Conservation (phyloP, 2,113 vertebrate species). For the Paramisgurnus dabryanus region DNA sequence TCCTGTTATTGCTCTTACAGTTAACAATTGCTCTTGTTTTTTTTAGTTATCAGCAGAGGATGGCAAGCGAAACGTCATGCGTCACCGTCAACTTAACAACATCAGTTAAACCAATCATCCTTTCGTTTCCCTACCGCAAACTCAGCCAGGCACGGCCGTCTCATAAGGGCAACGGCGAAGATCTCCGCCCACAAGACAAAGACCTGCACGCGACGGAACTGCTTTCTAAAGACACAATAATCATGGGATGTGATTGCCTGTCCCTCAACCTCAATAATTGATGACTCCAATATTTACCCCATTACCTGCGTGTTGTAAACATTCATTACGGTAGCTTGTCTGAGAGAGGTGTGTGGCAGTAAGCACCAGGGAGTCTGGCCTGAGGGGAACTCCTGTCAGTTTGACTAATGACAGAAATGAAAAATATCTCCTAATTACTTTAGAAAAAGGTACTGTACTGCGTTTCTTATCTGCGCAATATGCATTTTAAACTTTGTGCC, state of each 20-base stretch:
- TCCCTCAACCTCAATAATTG: slow-evolving; percentile 88
- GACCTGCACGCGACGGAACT: slow-evolving; percentile 39
- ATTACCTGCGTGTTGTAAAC: slow-evolving; percentile 92
- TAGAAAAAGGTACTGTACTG: slow-evolving; percentile 78
- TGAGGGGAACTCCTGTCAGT: slow-evolving; percentile 82
- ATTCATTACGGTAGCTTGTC: slow-evolving; percentile 82
- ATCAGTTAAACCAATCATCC: not conserved
- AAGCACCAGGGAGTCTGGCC: slow-evolving; percentile 81
- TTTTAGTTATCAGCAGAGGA: not conserved
- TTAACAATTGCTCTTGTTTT: slow-evolving; percentile 59
- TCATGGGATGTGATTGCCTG: slow-evolving; percentile 84
- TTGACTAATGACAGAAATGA: slow-evolving; percentile 87
- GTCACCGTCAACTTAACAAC: not conserved
- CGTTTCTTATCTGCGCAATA: slow-evolving; percentile 78
- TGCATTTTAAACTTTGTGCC: slow-evolving; percentile 78
- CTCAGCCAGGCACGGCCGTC: slow-evolving; percentile 48
- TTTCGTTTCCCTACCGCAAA: slow-evolving; percentile 47
- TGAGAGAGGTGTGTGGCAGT: slow-evolving; percentile 82
- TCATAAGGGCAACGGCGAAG: slow-evolving; percentile 1
- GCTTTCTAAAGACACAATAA: slow-evolving; percentile 78
- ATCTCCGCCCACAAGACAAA: slow-evolving; percentile 34
- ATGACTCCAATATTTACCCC: slow-evolving; percentile 91
- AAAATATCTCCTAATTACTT: slow-evolving; percentile 84
- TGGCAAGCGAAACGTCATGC: not conserved
- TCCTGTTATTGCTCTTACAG: slow-evolving; percentile 42